Conservation (phyloP, 1,140 invertebrate species). For the Neodiprion virginianus region DNA sequence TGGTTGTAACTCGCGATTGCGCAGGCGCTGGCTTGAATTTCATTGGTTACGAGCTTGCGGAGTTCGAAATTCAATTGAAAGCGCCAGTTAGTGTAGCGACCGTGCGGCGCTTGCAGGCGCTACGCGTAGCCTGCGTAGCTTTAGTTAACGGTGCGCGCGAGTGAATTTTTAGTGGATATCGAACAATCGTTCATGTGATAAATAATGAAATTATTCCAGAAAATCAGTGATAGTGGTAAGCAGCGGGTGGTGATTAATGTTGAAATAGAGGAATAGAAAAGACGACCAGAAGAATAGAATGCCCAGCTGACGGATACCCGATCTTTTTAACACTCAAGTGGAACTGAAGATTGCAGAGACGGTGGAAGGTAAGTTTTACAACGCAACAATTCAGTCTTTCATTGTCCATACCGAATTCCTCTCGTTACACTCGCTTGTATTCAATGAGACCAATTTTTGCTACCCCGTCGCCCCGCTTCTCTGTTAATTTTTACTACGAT, state of each 20-base stretch:
- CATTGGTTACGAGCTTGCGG: conserved; percentile 31
- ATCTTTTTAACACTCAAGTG: conserved; percentile 25
- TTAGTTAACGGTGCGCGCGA: conserved; percentile 26
- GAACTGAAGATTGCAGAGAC: conserved; percentile 29
- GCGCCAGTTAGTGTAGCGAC: conserved; percentile 48
- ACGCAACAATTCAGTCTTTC: background rate
- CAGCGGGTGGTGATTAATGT: conserved; percentile 12
- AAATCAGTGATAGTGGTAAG: conserved; percentile 13
- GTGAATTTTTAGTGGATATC: conserved; percentile 16
- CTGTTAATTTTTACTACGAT: background rate
- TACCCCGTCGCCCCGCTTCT: background rate
- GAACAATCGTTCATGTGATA: background rate
- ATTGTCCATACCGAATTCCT: background rate
- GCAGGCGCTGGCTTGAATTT: conserved; percentile 25
- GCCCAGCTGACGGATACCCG: conserved; percentile 46
- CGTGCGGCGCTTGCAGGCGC: conserved; percentile 40
- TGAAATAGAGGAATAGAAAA: background rate
- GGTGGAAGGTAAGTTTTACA: conserved; percentile 38
- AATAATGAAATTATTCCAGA: background rate
- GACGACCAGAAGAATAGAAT: conserved; percentile 16
- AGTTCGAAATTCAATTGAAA: conserved; percentile 40
- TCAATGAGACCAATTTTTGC: background rate
- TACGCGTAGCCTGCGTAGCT: conserved; percentile 44
- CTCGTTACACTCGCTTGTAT: background rate
- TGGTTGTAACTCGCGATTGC: conserved; percentile 19